Percentiles rank a stretch among this genome's conserved stretches.
phyloP scores from a whole-genome alignment of 2,113 vertebrate species.

The Malurus cyaneus region DNA sequence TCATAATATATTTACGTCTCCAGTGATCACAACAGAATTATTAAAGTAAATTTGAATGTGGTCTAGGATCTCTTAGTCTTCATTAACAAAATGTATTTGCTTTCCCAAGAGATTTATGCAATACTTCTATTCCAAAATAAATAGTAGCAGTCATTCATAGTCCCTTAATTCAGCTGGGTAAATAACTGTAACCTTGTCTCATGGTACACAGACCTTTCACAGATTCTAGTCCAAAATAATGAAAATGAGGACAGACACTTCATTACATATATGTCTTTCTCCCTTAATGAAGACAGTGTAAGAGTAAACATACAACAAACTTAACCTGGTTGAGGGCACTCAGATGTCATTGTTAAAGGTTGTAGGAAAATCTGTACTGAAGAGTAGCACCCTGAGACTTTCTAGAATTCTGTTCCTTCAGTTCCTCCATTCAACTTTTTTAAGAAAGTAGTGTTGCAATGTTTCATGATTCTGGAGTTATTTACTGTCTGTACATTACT shows the following conservation, averaged over 20 bases:
- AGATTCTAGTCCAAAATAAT: neutral
- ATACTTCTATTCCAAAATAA: conserved; percentile 14
- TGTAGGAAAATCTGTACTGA: neutral
- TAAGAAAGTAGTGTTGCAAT: neutral
- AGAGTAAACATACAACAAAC: neutral
- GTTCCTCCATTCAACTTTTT: neutral
- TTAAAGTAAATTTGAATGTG: neutral
- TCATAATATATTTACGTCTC: neutral
- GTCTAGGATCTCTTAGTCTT: neutral
- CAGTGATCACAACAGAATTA: neutral
- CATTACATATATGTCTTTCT: neutral
- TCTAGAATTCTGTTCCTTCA: neutral
- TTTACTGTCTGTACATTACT: no score
- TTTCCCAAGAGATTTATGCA: neutral
- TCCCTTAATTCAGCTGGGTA: neutral
- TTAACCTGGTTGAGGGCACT: neutral
- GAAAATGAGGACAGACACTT: neutral
- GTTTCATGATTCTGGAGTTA: neutral
- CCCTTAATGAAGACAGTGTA: neutral
- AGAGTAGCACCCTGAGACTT: no score
- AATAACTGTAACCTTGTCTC: neutral
- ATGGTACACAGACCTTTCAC: neutral
- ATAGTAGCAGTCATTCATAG: neutral
- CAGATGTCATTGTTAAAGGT: neutral
- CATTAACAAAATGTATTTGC: neutral